These are phyloP conservation scores for Chromis chromis DNA, from an alignment of 2,797 vertebrate genomes.

Conservation along the genomic window DNA sequence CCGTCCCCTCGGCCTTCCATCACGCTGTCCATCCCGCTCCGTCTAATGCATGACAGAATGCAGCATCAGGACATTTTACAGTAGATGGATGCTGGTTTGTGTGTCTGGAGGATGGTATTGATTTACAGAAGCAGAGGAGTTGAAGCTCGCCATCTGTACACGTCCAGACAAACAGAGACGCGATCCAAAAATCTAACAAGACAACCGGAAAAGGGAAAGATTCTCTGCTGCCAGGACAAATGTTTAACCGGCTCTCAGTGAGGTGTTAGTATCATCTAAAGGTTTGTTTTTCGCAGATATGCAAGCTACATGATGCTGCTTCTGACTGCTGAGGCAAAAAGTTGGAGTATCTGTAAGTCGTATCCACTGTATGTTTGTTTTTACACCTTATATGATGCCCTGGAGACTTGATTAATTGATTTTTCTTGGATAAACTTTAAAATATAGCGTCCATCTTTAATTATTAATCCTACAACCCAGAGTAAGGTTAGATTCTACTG, in stretches of 20 bases:
- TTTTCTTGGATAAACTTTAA: too few species aligned
- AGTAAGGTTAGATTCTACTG: too few species aligned
- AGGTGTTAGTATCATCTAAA: neutral
- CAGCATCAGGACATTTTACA: conserved; percentile 64
- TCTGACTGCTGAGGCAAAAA: too few species aligned
- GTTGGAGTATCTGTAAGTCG: too few species aligned
- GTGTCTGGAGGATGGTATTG: conserved; percentile 37
- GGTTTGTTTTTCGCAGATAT: neutral
- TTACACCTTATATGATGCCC: too few species aligned
- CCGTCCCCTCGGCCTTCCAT: conserved; percentile 28
- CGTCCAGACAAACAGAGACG: conserved; percentile 51
- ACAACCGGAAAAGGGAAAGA: neutral
- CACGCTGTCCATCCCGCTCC: conserved; percentile 38
- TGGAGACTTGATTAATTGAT: too few species aligned
- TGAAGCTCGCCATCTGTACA: conserved; percentile 46
- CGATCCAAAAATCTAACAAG: neutral
- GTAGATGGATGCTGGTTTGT: conserved; percentile 27
- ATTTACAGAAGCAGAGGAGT: too few species aligned
- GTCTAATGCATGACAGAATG: conserved; percentile 34
- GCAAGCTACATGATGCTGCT: too few species aligned
- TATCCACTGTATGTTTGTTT: too few species aligned
- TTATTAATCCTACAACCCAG: too few species aligned
- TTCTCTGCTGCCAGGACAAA: neutral
- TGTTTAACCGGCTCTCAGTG: neutral
- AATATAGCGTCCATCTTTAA: too few species aligned